Base-by-base conservation (phyloP, 1,140 invertebrate species). In the Nomia melanderi region DNA sequence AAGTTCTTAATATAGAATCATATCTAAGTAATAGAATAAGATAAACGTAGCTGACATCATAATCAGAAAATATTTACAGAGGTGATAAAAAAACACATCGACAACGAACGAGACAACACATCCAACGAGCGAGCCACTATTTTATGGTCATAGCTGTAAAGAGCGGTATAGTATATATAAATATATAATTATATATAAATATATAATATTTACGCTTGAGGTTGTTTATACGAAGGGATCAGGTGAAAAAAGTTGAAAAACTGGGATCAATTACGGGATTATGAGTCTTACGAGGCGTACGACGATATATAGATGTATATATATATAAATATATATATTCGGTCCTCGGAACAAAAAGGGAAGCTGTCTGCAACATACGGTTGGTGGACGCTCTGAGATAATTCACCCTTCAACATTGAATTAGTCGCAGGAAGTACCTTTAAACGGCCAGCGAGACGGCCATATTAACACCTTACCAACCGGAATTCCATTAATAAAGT, bases 101-200 rank as follows among this genome's bases (percentile, higher is more conserved):
- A 92, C 89, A 92, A 92, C 91, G 90, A 92, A 92, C 91, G 91
- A 92, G 90, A 92, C 91, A 92, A 91, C 89, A 92, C 91, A 92
- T 92, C 90, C 90, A 92, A 92, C 90, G 91, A 92, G 90, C 91
- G 91, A 92, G 91, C 91, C 90, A 92, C 90, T 92, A 92, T 86
- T 79, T 47, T 91, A 91, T 92, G 89, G 89, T 92, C 88, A 92
- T 88, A 92, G 89, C 90, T 91, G 89, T 90, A 91, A 88, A 89
- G 88, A 89, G 88, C 89, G 84, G 86, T 85, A 86, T 83, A 83
- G 54, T 77, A 66, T 74, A 66, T 82, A 66, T 44, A 53, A 71
- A 41, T 71, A 71, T 71, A 81, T 77, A 81, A 69, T 64, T 62
- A 59, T 71, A 33, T 71, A 71, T 71, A 63, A 53, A 77, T 67